Base-by-base conservation (phyloP, 2,888 invertebrate species). In the Masnerella sp. region DNA sequence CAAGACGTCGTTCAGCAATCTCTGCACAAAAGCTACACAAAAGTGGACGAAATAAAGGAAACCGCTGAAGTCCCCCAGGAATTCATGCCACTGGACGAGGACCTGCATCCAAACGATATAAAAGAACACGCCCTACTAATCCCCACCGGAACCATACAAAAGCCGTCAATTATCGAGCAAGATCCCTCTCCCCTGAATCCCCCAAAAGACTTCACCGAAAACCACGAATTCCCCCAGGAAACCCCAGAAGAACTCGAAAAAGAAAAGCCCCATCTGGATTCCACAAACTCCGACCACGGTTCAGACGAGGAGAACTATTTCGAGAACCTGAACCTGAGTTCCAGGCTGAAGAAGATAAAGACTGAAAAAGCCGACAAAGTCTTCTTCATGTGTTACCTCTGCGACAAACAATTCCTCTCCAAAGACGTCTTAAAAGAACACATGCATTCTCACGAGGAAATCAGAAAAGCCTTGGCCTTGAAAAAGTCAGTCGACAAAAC, bases 391-490 rank as follows among this genome's bases (percentile, higher is more conserved):
- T 87, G 87, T 69, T 87, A 85, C 38, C 54, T 87, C 2, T 87
- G 87, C 43, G 87, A 87, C 34, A 84, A 83, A 32, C 83, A 86
- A 45, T 87, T 86, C 32, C 15, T 85, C 2, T 84, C 87, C 0
- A 87, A 87, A 38, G 81, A 77, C n/a, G 76, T 85, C 7, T 65
- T 87, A 9, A 87, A 85, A 25, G 87, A 87, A 22, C 87, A 87
- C 45, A 86, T 87, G 85, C 84, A 85, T 30, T 85, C 84, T 0
- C 87, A 87, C 32, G 86, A 86, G 28, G 87, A 87, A 76, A 83
- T 87, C 0, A 77, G 85, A 32, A 80, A 79, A 54, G 79, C 82
- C 2, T 59, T 87, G 32, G 79, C 83, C 0, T 28, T 84, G 11
- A 79, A 81, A 17, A 81, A 80, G 43, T 25, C 59, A 0, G 59